These are phyloP conservation scores for Sesia bembeciformis DNA, from an alignment of 2,888 invertebrate genomes.

Conservation along the genomic window DNA sequence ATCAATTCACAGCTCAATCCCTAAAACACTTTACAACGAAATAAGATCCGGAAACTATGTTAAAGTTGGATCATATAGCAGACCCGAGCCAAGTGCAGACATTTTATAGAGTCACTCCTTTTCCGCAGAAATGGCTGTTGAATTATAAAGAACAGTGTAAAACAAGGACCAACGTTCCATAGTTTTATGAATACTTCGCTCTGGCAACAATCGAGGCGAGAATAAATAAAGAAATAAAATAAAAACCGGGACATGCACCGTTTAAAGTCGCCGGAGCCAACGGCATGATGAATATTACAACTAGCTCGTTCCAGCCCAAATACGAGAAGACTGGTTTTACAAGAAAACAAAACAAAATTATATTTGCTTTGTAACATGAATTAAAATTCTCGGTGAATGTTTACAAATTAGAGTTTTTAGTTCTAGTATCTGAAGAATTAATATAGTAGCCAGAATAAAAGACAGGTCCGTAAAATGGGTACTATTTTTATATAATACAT, in stretches of 20 bases:
- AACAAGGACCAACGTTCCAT: conserved; percentile 45
- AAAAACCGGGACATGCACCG: conserved; percentile 47
- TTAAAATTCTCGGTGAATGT: not conserved
- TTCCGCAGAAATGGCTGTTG: conserved; percentile 27
- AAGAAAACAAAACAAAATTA: conserved; percentile 26
- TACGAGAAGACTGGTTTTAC: conserved; percentile 24
- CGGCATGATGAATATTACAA: conserved; percentile 64
- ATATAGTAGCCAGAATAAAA: too few species aligned
- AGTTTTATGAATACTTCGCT: conserved; percentile 57
- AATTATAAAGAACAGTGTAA: conserved; percentile 60
- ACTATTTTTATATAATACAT: too few species aligned
- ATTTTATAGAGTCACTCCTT: conserved; percentile 12
- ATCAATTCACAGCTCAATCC: too few species aligned
- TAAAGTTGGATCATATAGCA: not conserved
- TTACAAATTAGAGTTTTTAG: not conserved
- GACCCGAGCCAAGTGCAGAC: not conserved
- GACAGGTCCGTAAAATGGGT: too few species aligned
- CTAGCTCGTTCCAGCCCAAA: conserved; percentile 45
- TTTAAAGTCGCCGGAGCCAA: conserved; percentile 59
- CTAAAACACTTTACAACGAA: too few species aligned
- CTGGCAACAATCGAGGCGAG: conserved; percentile 63
- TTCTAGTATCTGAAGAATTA: too few species aligned
- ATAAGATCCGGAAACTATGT: too few species aligned
- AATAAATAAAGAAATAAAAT: conserved; percentile 49
- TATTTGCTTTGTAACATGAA: conserved; percentile 5